Percentiles rank a stretch among this genome's conserved stretches.
These are phyloP conservation scores for Biston stratarius DNA, from an alignment of 2,888 invertebrate species.

Conservation along the genomic window DNA sequence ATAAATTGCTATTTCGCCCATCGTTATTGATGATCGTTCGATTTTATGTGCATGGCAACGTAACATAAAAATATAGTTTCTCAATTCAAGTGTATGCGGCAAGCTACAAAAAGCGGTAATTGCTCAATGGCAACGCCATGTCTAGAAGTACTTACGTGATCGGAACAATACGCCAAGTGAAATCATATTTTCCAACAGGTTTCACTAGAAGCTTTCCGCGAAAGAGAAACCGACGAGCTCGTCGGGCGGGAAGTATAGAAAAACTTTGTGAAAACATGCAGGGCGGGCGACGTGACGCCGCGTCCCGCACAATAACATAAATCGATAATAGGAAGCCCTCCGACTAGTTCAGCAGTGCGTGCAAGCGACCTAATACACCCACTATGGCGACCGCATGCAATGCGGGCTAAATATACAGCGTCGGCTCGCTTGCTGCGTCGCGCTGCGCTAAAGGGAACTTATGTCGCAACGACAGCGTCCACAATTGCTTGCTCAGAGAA, in stretches of 20 bases:
- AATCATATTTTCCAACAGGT: conserved; percentile 73
- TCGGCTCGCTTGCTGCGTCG: conserved; percentile 68
- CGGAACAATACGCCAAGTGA: conserved; percentile 64
- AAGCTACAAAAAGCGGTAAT: conserved; percentile 39
- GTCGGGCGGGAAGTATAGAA: conserved; percentile 67
- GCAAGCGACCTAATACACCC: conserved; percentile 85
- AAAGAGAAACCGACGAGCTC: conserved; percentile 70
- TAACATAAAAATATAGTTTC: background rate
- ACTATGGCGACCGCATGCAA: conserved; percentile 78
- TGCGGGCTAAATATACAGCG: conserved; percentile 85
- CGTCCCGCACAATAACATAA: conserved; percentile 78
- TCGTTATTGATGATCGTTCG: conserved; percentile 37
- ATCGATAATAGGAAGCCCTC: conserved; percentile 86
- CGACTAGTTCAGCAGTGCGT: conserved; percentile 86
- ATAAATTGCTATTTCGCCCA: conserved; percentile 38
- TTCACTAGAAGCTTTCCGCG: conserved; percentile 71
- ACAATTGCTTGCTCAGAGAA: conserved; percentile 77
- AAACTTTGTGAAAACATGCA: conserved; percentile 67
- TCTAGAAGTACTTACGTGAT: conserved; percentile 48
- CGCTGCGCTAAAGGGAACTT: conserved; percentile 72
- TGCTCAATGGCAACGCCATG: conserved; percentile 44
- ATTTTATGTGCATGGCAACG: conserved; percentile 18
- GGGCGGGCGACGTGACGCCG: conserved; percentile 61
- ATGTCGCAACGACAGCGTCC: conserved; percentile 79
- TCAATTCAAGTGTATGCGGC: conserved; percentile 12